Conservation (phyloP, 1,140 invertebrate genomes). For the Tribolium castaneum region DNA sequence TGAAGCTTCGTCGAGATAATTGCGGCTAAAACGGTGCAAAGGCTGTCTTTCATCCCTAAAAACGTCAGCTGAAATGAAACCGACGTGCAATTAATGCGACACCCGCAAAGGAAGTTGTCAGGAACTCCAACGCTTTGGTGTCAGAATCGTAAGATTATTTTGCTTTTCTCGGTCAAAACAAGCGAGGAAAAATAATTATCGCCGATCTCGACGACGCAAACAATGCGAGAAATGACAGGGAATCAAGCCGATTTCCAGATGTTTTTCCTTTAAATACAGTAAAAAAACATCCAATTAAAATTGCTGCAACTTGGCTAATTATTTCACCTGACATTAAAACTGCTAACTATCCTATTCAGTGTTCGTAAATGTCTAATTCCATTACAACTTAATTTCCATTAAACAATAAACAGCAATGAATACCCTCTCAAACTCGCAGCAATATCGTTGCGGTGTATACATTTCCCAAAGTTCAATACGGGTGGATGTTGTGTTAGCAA, state of each 20-base stretch:
- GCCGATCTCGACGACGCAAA: background rate
- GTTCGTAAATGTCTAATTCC: background rate
- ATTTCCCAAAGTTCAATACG: background rate
- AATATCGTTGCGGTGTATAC: background rate
- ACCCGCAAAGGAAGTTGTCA: constrained; percentile 9
- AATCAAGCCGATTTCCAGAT: background rate
- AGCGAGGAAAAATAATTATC: constrained; percentile 25
- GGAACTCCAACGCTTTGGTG: constrained; percentile 2
- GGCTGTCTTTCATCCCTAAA: background rate
- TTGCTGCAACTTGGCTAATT: too few relatives aligned
- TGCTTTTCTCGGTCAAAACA: background rate
- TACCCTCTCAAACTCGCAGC: background rate
- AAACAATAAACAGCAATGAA: background rate
- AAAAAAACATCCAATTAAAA: background rate
- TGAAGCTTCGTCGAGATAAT: background rate
- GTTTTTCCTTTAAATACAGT: background rate
- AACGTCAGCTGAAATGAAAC: background rate
- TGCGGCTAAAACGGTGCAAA: background rate
- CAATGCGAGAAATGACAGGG: background rate
- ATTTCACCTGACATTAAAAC: too few relatives aligned
- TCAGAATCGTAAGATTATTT: constrained; percentile 16
- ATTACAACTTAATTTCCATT: background rate
- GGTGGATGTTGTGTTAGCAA: background rate
- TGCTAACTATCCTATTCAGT: background rate
- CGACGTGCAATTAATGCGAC: constrained; percentile 17